Evolutionary conservation across 2,888 invertebrate genomes (phyloP).

Genomic region (Amorpha juglandis): DNA sequence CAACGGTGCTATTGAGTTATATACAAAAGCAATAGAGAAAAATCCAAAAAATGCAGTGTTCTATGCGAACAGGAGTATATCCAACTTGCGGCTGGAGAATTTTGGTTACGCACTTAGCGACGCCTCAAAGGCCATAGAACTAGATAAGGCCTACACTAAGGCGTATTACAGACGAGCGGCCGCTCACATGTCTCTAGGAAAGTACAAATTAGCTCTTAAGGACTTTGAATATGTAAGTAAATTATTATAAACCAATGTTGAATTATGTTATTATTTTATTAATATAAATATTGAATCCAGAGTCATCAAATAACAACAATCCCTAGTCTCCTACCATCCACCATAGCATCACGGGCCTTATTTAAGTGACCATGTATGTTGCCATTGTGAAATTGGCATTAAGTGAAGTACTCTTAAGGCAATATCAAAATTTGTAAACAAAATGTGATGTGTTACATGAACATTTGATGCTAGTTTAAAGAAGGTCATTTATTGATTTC

Average conservation of each 20-base stretch:
- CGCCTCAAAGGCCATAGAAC: slow-evolving; percentile 95
- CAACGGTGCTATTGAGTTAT: slow-evolving; percentile 93
- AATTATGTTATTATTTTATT: no score
- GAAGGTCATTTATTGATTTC: no score
- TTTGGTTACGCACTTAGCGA: slow-evolving; percentile 97
- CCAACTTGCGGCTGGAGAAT: slow-evolving; percentile 96
- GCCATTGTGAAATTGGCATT: no score
- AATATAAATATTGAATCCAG: no score
- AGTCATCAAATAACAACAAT: no score
- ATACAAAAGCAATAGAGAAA: slow-evolving; percentile 93
- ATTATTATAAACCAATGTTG: neutral
- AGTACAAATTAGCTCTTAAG: slow-evolving; percentile 97
- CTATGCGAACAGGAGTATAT: slow-evolving; percentile 97
- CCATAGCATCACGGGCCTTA: no score
- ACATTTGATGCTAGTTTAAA: no score
- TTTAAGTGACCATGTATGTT: no score
- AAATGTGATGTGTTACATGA: no score
- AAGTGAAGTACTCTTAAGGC: no score
- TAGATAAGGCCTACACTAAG: slow-evolving; percentile 96
- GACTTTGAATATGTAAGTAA: slow-evolving; percentile 97
- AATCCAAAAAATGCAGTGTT: slow-evolving; percentile 94
- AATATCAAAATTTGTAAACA: no score
- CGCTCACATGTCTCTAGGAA: slow-evolving; percentile 98
- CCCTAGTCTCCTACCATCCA: no score
- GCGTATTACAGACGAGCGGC: slow-evolving; percentile 99